phyloP scores from a whole-genome alignment of 2,113 vertebrate genomes.

The Montifringilla adamsi region DNA sequence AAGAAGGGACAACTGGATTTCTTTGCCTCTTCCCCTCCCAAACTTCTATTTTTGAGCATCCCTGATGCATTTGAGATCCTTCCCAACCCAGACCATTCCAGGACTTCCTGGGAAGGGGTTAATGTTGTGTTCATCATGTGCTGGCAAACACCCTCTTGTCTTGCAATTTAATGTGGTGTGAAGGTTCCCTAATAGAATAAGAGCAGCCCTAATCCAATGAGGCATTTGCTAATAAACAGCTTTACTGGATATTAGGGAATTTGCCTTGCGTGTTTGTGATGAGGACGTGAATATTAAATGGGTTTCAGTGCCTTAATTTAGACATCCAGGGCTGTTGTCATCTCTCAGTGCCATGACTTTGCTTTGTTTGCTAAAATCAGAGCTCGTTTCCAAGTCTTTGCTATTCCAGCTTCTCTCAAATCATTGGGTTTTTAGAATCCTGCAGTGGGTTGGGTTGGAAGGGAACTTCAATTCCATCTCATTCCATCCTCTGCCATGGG shows the following conservation, averaged over 20 bases:
- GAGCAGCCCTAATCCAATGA: constrained; percentile 58
- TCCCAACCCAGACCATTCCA: neutral
- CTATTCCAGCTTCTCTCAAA: neutral
- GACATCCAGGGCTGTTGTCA: constrained; percentile 48
- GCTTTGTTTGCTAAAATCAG: constrained; percentile 33
- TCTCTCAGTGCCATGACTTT: constrained; percentile 23
- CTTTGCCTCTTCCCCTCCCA: neutral
- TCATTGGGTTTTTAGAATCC: neutral
- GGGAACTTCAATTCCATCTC: neutral
- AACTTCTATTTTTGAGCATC: neutral
- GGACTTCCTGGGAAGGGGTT: constrained; percentile 27
- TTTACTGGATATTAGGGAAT: constrained; percentile 38
- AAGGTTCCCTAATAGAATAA: constrained; percentile 69
- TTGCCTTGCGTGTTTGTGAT: constrained; percentile 39
- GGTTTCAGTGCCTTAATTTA: constrained; percentile 56
- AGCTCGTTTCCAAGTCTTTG: neutral
- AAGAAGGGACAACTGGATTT: neutral
- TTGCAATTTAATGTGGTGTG: constrained; percentile 62
- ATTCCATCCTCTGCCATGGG: neutral
- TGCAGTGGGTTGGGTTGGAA: neutral
- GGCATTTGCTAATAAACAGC: constrained; percentile 64
- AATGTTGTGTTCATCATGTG: neutral
- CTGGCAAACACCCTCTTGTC: constrained; percentile 54
- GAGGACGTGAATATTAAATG: constrained; percentile 56
- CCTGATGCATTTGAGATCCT: neutral